These are phyloP conservation scores for Drosophila lacicola DNA, from an alignment of 2,888 invertebrate species.

Conservation along the genomic window DNA sequence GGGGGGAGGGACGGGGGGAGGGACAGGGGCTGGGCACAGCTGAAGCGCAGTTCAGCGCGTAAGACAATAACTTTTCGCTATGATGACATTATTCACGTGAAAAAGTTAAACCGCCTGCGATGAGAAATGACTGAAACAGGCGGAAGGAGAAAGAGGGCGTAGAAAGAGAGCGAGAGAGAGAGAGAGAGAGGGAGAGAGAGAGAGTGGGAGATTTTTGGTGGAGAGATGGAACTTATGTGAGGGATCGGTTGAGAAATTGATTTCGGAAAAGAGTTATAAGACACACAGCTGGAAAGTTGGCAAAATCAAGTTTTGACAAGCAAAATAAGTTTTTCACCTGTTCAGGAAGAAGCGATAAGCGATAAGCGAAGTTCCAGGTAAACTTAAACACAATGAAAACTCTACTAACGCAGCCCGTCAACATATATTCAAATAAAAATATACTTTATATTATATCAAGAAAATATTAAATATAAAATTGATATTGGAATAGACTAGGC, in stretches of 20 bases:
- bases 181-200: not conserved
- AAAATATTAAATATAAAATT: not conserved
- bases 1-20: conserved; percentile 3
- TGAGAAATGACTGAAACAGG: conserved; percentile 20
- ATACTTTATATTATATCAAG: too few species aligned
- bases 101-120: conserved; percentile 64
- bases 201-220: not conserved
- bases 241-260: conserved; percentile 6
- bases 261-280: conserved; percentile 12
- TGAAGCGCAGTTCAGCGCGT: conserved; percentile 51
- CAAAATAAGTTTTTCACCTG: not conserved
- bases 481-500: conserved; percentile 14
- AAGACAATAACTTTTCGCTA: conserved; percentile 73
- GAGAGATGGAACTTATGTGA: not conserved
- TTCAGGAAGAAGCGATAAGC: not conserved
- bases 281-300: not conserved
- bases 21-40: conserved; percentile 17
- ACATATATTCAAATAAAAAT: too few species aligned
- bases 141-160: not conserved
- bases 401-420: too few species aligned
- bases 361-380: not conserved
- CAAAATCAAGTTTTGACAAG: not conserved
- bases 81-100: conserved; percentile 76
- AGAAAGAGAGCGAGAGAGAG: not conserved
- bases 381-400: not conserved